A percentile compares a stretch with the other conserved stretches of the same genome.
These are phyloP conservation scores for Artibeus jamaicensis DNA, from an alignment of 2,797 vertebrate species.

Conservation along the genomic window DNA sequence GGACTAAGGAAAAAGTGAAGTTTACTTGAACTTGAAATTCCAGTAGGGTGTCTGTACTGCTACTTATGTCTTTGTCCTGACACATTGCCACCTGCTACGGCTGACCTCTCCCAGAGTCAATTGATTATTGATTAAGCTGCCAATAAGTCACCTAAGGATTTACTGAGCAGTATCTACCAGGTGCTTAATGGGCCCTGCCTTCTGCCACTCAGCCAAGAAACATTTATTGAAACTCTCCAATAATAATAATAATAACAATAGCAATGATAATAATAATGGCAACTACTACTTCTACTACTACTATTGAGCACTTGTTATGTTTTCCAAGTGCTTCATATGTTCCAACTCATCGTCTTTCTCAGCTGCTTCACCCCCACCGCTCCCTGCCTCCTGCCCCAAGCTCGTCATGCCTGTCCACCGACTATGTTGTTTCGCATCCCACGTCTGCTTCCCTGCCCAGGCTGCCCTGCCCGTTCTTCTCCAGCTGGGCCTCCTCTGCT, in stretches of 20 bases:
- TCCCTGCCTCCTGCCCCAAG: not conserved
- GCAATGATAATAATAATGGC: not conserved
- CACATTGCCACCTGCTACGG: not conserved
- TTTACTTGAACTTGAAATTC: not conserved
- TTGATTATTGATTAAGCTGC: constrained; percentile 64
- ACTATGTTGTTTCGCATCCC: not conserved
- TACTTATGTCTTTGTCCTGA: constrained; percentile 20
- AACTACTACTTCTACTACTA: not conserved
- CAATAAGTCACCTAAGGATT: constrained; percentile 56
- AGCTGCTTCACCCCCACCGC: not conserved
- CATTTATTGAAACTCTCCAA: not conserved
- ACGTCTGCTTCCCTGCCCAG: not conserved
- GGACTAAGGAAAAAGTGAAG: not conserved
- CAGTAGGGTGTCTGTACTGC: not conserved
- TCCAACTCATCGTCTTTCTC: not conserved
- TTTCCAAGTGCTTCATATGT: not conserved
- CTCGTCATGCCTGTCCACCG: not conserved
- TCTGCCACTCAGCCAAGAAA: not conserved
- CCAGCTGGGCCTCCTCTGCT: not conserved
- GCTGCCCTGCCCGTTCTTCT: not conserved
- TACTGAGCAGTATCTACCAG: constrained; percentile 42
- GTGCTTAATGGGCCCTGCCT: not conserved
- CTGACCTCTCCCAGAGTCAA: constrained; percentile 32
- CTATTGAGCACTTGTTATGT: not conserved
- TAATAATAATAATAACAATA: not conserved